Conservation (phyloP, 2,113 vertebrate genomes). For the Pituophis catenifer region DNA sequence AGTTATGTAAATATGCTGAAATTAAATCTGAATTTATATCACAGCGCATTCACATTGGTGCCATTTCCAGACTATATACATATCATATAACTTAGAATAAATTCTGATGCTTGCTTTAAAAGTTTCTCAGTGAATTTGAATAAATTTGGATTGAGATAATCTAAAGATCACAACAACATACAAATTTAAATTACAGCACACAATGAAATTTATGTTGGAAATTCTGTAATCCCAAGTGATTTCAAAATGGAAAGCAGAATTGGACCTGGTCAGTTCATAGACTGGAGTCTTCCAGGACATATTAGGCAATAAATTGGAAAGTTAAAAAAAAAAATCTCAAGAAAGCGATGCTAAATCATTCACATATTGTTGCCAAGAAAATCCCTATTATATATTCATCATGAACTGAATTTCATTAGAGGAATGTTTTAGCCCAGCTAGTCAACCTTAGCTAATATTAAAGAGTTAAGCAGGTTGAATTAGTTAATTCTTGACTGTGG, state of each 20-base stretch:
- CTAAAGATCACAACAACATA: background rate
- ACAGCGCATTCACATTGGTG: background rate
- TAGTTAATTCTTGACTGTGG: background rate
- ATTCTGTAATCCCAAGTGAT: background rate
- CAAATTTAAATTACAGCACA: background rate
- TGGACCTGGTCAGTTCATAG: background rate
- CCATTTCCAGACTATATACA: background rate
- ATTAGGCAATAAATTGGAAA: background rate
- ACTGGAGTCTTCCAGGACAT: background rate
- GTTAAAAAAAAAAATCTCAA: background rate
- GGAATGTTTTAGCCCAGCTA: background rate
- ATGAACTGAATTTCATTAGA: background rate
- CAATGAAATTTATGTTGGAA: background rate
- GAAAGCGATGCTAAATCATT: background rate
- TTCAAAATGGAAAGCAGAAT: background rate
- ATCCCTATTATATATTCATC: background rate
- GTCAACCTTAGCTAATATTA: background rate
- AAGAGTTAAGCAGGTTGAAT: background rate
- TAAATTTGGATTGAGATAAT: background rate
- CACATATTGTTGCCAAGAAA: background rate
- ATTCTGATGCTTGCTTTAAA: background rate
- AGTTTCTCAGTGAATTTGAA: background rate
- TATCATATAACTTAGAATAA: background rate
- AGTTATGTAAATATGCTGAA: background rate
- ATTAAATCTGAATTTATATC: background rate